These are phyloP conservation scores for Panonychus citri DNA, from an alignment of 1,140 invertebrate species.

Conservation along the genomic window DNA sequence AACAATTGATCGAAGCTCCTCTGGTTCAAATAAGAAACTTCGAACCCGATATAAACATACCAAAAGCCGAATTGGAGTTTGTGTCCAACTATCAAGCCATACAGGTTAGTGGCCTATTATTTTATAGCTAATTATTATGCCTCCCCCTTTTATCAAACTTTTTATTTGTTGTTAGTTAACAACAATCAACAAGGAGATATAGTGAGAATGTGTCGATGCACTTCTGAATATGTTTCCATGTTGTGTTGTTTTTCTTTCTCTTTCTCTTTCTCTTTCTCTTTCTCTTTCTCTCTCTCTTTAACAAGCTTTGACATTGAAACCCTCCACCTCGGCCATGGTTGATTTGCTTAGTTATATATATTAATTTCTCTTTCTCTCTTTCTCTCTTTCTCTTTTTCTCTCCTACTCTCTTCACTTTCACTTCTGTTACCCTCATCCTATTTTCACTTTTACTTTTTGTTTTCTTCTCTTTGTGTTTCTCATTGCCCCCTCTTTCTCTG, in stretches of 20 bases:
- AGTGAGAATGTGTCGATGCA: neutral
- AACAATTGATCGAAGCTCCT: constrained; percentile 73
- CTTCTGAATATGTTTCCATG: too few species aligned
- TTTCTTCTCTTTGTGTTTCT: neutral
- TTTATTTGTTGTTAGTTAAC: too few species aligned
- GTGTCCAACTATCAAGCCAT: constrained; percentile 89
- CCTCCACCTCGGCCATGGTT: too few species aligned
- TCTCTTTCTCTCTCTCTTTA: too few species aligned
- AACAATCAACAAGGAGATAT: neutral
- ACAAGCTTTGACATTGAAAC: too few species aligned
- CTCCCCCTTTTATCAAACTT: too few species aligned
- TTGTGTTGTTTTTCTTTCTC: too few species aligned
- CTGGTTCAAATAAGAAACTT: constrained; percentile 59
- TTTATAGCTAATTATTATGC: too few species aligned
- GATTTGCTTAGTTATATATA: neutral
- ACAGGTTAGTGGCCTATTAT: constrained; percentile 39
- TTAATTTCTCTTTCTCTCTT: neutral
- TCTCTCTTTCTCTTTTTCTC: neutral
- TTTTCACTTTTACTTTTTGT: neutral
- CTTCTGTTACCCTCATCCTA: neutral
- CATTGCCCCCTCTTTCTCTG: neutral
- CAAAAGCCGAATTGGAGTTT: constrained; percentile 69
- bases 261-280: too few species aligned
- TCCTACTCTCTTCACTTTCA: neutral
- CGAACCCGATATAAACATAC: constrained; percentile 48